phyloP scores from a whole-genome alignment of 2,113 vertebrate genomes.

The Propithecus coquereli region DNA sequence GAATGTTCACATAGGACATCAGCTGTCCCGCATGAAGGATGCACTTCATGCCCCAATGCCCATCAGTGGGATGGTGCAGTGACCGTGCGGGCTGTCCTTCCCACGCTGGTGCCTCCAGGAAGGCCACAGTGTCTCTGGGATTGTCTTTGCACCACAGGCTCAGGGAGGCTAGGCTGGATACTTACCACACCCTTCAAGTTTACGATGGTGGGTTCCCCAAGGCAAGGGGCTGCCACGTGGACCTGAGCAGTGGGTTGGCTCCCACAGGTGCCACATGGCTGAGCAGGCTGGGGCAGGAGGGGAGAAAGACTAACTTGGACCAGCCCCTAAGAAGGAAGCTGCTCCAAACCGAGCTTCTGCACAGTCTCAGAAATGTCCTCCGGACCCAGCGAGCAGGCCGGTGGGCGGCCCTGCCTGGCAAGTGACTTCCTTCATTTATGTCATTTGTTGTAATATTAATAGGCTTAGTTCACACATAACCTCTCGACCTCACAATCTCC shows the following conservation, averaged over 20 bases:
- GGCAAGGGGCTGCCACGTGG: neutral
- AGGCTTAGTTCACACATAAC: neutral
- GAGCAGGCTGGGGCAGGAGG: neutral
- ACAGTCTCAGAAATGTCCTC: neutral
- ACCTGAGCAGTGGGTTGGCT: neutral
- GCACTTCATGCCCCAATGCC: rapidly evolving
- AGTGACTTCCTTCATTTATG: rapidly evolving
- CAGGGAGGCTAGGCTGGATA: too few species aligned
- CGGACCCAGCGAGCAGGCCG: rapidly evolving
- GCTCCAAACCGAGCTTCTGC: too few species aligned
- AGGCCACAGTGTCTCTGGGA: neutral
- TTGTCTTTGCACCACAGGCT: rapidly evolving
- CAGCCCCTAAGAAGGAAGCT: neutral
- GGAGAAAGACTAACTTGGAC: neutral
- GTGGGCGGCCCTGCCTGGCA: neutral
- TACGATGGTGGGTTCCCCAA: too few species aligned
- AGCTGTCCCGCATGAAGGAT: neutral
- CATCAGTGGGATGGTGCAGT: rapidly evolving
- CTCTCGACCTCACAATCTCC: neutral
- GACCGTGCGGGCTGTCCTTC: rapidly evolving
- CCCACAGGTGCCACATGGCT: too few species aligned
- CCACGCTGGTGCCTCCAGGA: neutral
- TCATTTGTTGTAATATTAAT: neutral
- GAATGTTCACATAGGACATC: neutral
- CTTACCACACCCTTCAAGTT: neutral